A percentile compares a stretch with the other conserved stretches of the same genome.
phyloP scores from a whole-genome alignment of 1,140 invertebrate genomes.

The Bombyx mori region DNA sequence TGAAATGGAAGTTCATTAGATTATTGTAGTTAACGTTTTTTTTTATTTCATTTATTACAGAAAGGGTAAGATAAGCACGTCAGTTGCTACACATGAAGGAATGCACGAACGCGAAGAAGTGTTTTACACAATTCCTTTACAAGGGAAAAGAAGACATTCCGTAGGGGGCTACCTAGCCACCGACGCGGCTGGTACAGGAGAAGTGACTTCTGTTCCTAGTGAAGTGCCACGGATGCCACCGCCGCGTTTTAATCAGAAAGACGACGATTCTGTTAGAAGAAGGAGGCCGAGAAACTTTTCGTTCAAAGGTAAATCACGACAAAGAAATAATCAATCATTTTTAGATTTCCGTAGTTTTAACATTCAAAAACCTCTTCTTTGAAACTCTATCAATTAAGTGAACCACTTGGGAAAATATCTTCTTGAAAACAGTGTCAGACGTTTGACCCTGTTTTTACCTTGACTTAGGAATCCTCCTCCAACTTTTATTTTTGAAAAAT shows the following conservation, averaged over 20 bases:
- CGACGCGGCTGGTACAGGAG: constrained; percentile 44
- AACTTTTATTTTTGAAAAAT: too few relatives aligned
- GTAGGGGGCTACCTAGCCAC: constrained; percentile 67
- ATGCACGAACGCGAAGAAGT: constrained; percentile 58
- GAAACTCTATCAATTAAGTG: too few relatives aligned
- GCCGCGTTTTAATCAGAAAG: constrained; percentile 37
- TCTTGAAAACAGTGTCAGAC: too few relatives aligned
- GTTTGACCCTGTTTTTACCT: too few relatives aligned
- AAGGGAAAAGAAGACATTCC: constrained; percentile 62
- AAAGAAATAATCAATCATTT: too few relatives aligned
- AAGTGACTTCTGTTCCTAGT: constrained; percentile 62
- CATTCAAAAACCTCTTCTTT: too few relatives aligned
- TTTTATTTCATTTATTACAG: constrained; percentile 21
- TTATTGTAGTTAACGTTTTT: background rate
- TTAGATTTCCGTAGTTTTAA: too few relatives aligned
- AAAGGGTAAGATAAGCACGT: constrained; percentile 54
- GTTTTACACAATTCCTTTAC: constrained; percentile 67
- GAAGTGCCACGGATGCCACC: constrained; percentile 63
- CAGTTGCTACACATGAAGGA: constrained; percentile 42
- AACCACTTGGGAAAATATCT: too few relatives aligned
- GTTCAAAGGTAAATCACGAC: constrained; percentile 47
- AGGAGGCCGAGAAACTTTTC: constrained; percentile 53
- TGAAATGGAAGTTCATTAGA: background rate
- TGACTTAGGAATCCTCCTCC: too few relatives aligned
- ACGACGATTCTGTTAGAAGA: constrained; percentile 49